Evolutionary conservation across 2,113 vertebrate species (phyloP), one percentile per base, ranked within the genome.

Genomic region (Cisticola juncidis): DNA sequence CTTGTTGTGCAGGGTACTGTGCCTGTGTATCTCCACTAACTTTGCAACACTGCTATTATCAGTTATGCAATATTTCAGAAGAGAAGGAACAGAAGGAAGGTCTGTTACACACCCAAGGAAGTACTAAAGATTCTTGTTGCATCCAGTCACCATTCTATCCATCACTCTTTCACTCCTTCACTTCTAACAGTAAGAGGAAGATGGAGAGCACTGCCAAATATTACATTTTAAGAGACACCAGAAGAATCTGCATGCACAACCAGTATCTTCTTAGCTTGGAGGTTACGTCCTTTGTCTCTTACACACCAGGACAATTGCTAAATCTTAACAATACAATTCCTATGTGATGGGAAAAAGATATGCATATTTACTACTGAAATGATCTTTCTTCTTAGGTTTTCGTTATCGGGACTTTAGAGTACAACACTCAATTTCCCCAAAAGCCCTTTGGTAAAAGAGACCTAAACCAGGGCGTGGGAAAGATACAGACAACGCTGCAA

Each of bases 81-180:
- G 5, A 70, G 78, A 50, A 62, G 35, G 12, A 90, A 71, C n/a
- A n/a, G n/a, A n/a, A n/a, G n/a, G n/a, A n/a, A 0, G 0, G 51
- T 68, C 57, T 68, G 16, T 53, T 35, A 72, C 17, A 47, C 3
- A 24, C 5, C n/a, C 45, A 61, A 25, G 62, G n/a, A 86, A 82
- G 26, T 36, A 19, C 40, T 66, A 23, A 44, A 61, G 64, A 45
- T 11, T 81, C 64, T 62, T 6, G 1, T 12, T 82, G 31, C 20
- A 69, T 35, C n/a, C 57, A 81, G 33, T 12, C 50, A 86, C 26
- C 51, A 26, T 60, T 64, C 48, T 64, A 12, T 38, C 36, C 28
- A 36, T 72, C 22, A n/a, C 22, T 79, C 56, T 89, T 58, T 84
- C 3, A 14, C 13, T 45, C 29, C 18, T 78, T 78, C 36, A 65